These are phyloP conservation scores for Blennius ocellaris DNA, from an alignment of 2,113 vertebrate genomes.

Conservation along the genomic window DNA sequence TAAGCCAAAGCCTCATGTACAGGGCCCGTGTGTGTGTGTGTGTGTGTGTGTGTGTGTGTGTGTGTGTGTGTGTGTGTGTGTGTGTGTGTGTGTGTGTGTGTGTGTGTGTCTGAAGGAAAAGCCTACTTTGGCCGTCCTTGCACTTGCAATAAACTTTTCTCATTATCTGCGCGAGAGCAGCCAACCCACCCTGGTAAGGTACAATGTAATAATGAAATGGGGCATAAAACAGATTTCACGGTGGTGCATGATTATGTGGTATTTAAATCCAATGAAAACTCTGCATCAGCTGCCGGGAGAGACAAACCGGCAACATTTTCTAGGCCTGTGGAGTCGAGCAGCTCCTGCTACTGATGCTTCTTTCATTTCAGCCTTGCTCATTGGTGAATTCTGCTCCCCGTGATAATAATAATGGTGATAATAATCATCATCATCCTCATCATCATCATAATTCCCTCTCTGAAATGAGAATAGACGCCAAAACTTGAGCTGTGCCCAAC, in stretches of 20 bases:
- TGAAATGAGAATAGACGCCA: too few relatives aligned
- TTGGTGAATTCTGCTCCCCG: neutral
- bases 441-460: neutral
- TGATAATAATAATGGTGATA: neutral
- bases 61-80: too few relatives aligned
- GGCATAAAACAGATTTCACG: slow-evolving; percentile 29
- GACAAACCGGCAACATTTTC: slow-evolving; percentile 6
- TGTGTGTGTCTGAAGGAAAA: neutral
- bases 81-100: neutral
- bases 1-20: neutral
- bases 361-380: slow-evolving; percentile 8
- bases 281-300: slow-evolving; percentile 12
- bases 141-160: slow-evolving; percentile 4
- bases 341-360: slow-evolving; percentile 37
- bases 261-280: slow-evolving; percentile 41
- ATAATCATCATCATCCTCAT: slow-evolving; percentile 3
- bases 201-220: slow-evolving; percentile 23
- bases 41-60: neutral
- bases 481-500: too few relatives aligned
- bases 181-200: slow-evolving; percentile 3
- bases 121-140: slow-evolving; percentile 25
- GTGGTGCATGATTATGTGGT: slow-evolving; percentile 27
- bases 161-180: neutral
- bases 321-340: slow-evolving; percentile 30
- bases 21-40: neutral